Conservation (phyloP, 2,113 vertebrate genomes). For the Microcebus tavaratra region DNA sequence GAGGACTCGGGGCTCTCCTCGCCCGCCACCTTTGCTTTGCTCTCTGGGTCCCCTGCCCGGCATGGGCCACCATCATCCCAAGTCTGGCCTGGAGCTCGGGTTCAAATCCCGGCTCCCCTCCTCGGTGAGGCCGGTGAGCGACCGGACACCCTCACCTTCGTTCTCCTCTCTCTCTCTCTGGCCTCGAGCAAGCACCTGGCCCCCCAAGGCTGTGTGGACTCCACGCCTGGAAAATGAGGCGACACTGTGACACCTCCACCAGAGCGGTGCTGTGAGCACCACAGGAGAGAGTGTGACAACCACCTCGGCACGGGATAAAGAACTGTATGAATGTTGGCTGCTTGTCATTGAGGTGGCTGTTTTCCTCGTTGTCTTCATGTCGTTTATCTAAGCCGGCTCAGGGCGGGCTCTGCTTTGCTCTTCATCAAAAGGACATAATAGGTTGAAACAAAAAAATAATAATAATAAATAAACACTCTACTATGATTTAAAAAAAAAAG, state of each 20-base stretch:
- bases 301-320: not conserved
- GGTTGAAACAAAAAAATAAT: too few species aligned
- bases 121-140: accelerated
- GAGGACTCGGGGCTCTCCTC: not conserved
- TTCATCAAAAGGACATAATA: not conserved
- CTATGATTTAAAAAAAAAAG: too few species aligned
- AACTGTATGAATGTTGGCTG: accelerated
- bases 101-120: not conserved
- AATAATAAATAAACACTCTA: too few species aligned
- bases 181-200: not conserved
- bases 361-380: not conserved
- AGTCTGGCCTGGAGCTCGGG: not conserved
- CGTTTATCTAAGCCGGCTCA: not conserved
- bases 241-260: too few species aligned
- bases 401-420: not conserved
- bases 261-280: not conserved
- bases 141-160: not conserved
- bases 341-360: accelerated
- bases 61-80: too few species aligned
- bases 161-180: not conserved
- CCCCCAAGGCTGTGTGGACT: not conserved
- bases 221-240: not conserved
- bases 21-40: not conserved
- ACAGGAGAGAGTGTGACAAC: not conserved
- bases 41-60: not conserved